Evolutionary conservation across 2,797 vertebrate species (phyloP), one percentile per base, ranked within the genome.

Genomic region (Fratercula arctica): DNA sequence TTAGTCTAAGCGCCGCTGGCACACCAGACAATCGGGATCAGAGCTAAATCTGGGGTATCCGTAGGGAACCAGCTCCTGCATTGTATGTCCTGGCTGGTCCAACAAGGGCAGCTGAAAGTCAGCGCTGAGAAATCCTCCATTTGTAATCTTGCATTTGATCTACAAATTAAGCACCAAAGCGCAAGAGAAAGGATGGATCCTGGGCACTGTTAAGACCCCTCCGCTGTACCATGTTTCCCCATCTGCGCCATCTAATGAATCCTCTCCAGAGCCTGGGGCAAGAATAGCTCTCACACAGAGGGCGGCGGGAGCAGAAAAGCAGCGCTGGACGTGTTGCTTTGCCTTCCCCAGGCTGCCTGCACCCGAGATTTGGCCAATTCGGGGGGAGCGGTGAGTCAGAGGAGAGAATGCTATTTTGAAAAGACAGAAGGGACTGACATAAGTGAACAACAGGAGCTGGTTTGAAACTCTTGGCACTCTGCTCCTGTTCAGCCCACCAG

Each of bases 61-160:
- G 0, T 74, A 79, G 96, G 96, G 96, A 97, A 60, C 85, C 9
- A 8, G 76, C 76, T 95, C 95, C 89, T 85, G 95, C 86, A 76
- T 57, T 29, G 73, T 75, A 16, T 8, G 1, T 76, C 92, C 94
- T 57, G 92, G 24, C 94, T 78, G 75, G 81, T 72, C 64, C 90
- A 45, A 41, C 94, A 97, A 96, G 94, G 96, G 89, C 95, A 89
- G 85, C 90, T 97, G 78, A 97, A 97, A 96, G 95, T 93, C 95
- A 61, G 86, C 0, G 0, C 78, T 46, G 72, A 92, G 75, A 87
- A 91, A 87, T 17, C 64, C 12, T 1, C 19, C 19, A 3, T 31
- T 63, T 29, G 13, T 6, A 45, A 35, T 37, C 39, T 16, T 45
- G 79, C 50, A 2, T 53, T 67, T 76, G 83, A 43, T 88, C 80